Conservation (phyloP, 2,113 vertebrate genomes). For the Eleginops maclovinus region DNA sequence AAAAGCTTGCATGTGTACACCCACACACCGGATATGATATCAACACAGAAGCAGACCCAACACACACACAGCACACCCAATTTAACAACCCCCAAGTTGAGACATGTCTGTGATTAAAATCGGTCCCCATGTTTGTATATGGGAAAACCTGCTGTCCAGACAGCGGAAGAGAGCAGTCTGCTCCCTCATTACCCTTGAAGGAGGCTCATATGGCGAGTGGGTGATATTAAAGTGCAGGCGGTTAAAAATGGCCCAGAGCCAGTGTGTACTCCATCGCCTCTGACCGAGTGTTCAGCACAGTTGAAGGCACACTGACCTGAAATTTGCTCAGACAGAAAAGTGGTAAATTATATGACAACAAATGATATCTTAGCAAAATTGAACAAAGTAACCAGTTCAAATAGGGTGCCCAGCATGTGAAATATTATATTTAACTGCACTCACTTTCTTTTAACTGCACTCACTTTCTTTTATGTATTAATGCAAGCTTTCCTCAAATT, state of each 20-base stretch:
- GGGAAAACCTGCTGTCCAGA: conserved; percentile 75
- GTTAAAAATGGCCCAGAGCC: conserved; percentile 58
- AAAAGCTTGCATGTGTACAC: conserved; percentile 24
- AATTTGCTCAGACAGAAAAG: not conserved
- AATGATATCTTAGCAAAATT: conserved; percentile 1
- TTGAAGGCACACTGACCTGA: conserved; percentile 29
- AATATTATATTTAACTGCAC: not conserved
- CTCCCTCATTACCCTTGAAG: conserved; percentile 65
- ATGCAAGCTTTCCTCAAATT: not conserved
- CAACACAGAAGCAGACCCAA: conserved; percentile 41
- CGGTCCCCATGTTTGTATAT: conserved; percentile 37
- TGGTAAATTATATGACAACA: not conserved
- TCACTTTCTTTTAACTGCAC: not conserved
- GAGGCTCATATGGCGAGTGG: conserved; percentile 75
- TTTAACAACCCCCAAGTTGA: conserved; percentile 52
- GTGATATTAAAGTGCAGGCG: conserved; percentile 72
- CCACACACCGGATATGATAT: conserved; percentile 60
- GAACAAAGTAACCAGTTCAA: not conserved
- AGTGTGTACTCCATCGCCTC: conserved; percentile 24
- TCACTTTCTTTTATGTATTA: conserved; percentile 12
- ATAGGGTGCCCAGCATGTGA: not conserved
- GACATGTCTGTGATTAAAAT: conserved; percentile 72
- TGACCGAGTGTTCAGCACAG: not conserved
- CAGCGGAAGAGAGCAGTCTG: conserved; percentile 68
- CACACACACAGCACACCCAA: conserved; percentile 44